phyloP scores from a whole-genome alignment of 2,797 vertebrate genomes.

The Chelmon rostratus region DNA sequence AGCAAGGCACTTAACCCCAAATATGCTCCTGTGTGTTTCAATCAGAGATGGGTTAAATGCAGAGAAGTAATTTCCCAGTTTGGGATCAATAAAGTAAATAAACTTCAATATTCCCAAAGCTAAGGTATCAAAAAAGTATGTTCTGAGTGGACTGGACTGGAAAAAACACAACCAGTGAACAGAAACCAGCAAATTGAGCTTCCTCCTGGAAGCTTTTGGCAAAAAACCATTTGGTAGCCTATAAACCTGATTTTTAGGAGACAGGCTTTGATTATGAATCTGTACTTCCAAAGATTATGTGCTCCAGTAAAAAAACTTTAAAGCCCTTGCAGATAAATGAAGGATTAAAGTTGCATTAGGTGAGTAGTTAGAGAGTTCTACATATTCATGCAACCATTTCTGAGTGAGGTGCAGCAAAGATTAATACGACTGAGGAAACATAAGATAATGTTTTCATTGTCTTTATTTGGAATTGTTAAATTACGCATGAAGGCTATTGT shows the following conservation, averaged over 20 bases:
- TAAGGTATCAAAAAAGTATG: too few species aligned
- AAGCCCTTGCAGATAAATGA: background rate
- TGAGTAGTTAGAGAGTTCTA: background rate
- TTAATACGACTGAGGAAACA: background rate
- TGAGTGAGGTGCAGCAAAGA: background rate
- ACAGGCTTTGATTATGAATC: conserved; percentile 1
- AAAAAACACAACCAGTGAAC: background rate
- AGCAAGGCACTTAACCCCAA: too few species aligned
- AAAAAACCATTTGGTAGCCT: background rate
- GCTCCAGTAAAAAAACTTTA: background rate
- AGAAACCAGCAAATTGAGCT: background rate
- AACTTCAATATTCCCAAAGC: too few species aligned
- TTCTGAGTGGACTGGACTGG: too few species aligned
- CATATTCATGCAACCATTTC: conserved; percentile 5
- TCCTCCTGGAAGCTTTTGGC: background rate
- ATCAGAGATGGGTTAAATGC: too few species aligned
- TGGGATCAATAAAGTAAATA: too few species aligned
- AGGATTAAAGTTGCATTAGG: conserved; percentile 8
- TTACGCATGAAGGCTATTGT: background rate
- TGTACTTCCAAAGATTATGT: background rate
- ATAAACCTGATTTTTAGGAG: background rate
- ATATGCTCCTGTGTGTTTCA: too few species aligned
- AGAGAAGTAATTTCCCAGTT: too few species aligned
- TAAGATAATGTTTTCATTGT: background rate
- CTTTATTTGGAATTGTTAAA: background rate